Evolutionary conservation across 2,113 vertebrate species (phyloP).

Genomic region (Percopsis transmontana): DNA sequence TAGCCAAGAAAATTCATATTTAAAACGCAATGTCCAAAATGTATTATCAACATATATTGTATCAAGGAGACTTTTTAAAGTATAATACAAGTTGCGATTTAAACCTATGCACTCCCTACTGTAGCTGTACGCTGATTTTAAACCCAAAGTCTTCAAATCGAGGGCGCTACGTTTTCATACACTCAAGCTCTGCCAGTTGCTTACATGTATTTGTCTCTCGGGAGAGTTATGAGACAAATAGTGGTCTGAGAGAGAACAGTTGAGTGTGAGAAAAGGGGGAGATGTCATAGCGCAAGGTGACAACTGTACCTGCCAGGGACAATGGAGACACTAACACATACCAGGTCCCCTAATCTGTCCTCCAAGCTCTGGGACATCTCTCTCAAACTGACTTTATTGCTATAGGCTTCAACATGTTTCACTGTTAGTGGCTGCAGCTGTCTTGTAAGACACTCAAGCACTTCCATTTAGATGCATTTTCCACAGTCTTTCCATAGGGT

Average conservation of each 20-base stretch:
- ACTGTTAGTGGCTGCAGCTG: background rate
- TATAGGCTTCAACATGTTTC: background rate
- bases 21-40: too few species aligned
- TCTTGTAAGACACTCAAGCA: background rate
- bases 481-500: too few species aligned
- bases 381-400: conserved; percentile 8
- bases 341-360: conserved; percentile 17
- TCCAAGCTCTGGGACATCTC: conserved; percentile 7
- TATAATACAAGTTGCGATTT: background rate
- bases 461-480: too few species aligned
- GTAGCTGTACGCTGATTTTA: background rate
- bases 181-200: background rate
- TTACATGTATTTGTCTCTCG: conserved; percentile 6
- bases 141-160: background rate
- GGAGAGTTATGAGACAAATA: conserved; percentile 5
- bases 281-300: background rate
- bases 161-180: background rate
- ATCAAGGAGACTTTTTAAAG: too few species aligned
- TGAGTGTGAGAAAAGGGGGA: background rate
- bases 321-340: conserved; percentile 15
- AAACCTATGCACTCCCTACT: background rate
- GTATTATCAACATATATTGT: too few species aligned
- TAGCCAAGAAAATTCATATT: background rate
- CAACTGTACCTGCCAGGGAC: conserved; percentile 18
- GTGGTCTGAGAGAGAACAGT: background rate